phyloP scores from a whole-genome alignment of 2,888 invertebrate genomes.

The Ptycholaimellus sp. region DNA sequence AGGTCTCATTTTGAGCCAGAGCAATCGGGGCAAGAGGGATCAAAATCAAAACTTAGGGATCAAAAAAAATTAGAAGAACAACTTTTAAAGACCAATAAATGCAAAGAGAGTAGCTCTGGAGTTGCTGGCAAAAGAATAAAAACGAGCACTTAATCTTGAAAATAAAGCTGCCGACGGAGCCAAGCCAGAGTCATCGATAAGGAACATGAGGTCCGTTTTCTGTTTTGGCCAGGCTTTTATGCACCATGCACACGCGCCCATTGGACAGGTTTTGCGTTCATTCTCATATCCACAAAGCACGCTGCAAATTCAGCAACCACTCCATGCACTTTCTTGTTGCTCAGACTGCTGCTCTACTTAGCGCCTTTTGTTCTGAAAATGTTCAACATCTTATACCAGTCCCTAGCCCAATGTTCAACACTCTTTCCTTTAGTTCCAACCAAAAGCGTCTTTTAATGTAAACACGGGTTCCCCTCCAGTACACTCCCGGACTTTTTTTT shows the following conservation, averaged over 20 bases:
- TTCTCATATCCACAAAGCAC: conserved; percentile 24
- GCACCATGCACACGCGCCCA: conserved; percentile 24
- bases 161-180: conserved; percentile 24
- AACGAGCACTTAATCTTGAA: conserved; percentile 22
- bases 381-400: no score
- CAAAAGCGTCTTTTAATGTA: no score
- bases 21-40: background rate
- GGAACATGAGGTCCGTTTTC: conserved; percentile 23
- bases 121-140: no score
- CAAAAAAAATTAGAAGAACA: background rate
- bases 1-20: background rate
- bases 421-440: no score
- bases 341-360: no score
- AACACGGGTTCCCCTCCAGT: no score
- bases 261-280: conserved; percentile 20
- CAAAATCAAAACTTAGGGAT: background rate
- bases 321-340: no score
- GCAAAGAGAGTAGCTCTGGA: no score
- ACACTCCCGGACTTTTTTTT: no score
- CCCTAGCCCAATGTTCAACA: no score
- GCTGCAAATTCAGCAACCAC: conserved; percentile 21
- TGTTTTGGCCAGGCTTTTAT: conserved; percentile 23
- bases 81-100: no score
- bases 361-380: no score
- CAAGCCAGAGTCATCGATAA: conserved; percentile 25